phyloP scores from a whole-genome alignment of 2,797 vertebrate species.

The Lepus townsendii region DNA sequence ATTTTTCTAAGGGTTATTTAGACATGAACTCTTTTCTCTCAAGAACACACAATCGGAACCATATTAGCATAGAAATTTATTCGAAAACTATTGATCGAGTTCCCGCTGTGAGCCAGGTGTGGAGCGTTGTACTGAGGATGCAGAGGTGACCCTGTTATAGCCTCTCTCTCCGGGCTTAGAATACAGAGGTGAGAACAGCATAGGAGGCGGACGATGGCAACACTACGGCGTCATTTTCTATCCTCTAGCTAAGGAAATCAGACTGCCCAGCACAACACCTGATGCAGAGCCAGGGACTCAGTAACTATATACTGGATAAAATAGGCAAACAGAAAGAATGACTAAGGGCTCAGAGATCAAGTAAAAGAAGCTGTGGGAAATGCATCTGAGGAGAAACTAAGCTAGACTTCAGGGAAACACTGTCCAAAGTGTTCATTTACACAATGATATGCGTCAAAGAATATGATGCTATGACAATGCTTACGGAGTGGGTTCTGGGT shows the following conservation, averaged over 20 bases:
- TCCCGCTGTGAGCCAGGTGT: neutral
- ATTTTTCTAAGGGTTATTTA: constrained; percentile 18
- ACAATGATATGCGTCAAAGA: neutral
- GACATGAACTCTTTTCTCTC: neutral
- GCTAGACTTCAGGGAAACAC: neutral
- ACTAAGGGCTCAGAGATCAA: neutral
- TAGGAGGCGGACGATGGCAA: neutral
- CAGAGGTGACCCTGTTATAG: neutral
- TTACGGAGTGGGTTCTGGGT: neutral
- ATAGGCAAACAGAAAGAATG: neutral
- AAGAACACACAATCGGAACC: neutral
- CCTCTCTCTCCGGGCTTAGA: neutral
- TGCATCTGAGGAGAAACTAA: neutral
- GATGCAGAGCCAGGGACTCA: neutral
- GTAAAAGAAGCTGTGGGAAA: neutral
- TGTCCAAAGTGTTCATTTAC: neutral
- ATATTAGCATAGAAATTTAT: neutral
- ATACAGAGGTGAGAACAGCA: neutral
- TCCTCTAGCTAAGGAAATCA: neutral
- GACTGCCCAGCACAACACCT: neutral
- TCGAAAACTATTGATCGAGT: neutral
- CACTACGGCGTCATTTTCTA: neutral
- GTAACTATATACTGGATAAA: neutral
- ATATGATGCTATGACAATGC: neutral
- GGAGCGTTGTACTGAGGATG: neutral